Conservation (phyloP, 2,113 vertebrate species). For the Prunella fulvescens region DNA sequence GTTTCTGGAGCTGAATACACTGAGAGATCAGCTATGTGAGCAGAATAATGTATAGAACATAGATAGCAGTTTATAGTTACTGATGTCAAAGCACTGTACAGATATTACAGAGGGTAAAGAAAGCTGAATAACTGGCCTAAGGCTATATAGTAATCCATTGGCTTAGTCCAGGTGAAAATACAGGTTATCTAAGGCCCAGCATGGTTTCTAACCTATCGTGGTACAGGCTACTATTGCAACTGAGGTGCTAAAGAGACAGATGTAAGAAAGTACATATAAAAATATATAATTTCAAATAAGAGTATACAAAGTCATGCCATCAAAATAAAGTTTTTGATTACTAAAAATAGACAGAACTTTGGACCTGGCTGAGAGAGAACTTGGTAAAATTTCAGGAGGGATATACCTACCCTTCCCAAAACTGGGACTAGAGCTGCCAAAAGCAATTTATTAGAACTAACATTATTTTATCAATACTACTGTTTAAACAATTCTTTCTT, state of each 20-base stretch:
- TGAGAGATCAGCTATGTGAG: background rate
- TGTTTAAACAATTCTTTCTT: background rate
- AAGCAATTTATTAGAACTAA: background rate
- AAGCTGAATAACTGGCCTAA: background rate
- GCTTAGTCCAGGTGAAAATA: background rate
- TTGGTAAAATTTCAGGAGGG: background rate
- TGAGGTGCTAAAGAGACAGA: background rate
- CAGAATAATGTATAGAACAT: background rate
- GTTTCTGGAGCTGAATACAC: background rate
- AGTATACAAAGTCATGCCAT: background rate
- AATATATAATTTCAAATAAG: background rate
- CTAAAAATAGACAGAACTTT: background rate
- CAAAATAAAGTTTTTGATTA: background rate
- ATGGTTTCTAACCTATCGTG: background rate
- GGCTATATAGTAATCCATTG: background rate
- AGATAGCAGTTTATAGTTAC: background rate
- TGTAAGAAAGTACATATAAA: background rate
- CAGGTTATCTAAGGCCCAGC: background rate
- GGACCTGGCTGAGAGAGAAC: background rate
- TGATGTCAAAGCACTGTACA: background rate
- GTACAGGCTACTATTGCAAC: background rate
- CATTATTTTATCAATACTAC: background rate
- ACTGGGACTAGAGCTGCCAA: background rate
- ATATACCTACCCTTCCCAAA: background rate
- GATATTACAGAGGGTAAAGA: background rate